Percentiles rank a stretch among this genome's conserved stretches.
Evolutionary conservation across 2,797 vertebrate genomes (phyloP).

Genomic region (Psittacula echo): DNA sequence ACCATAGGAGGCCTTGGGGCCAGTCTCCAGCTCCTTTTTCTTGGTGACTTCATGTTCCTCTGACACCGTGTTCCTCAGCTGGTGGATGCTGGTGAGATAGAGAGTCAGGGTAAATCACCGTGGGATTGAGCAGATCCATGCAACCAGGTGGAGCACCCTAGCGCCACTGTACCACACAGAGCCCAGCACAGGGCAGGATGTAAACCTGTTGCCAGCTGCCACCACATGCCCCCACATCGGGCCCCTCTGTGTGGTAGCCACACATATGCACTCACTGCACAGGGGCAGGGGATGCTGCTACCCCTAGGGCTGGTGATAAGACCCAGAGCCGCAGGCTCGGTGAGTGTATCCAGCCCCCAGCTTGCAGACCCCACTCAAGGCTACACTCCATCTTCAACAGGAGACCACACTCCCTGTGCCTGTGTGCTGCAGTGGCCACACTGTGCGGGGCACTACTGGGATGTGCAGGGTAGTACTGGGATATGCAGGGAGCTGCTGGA

Average conservation of each 20-base stretch:
- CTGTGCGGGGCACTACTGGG: neutral
- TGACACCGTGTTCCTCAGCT: slow-evolving; percentile 88
- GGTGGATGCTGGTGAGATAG: slow-evolving; percentile 75
- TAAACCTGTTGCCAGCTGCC: neutral
- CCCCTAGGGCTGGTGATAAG: fast-evolving
- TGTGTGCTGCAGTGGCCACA: fast-evolving
- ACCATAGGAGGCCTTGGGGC: slow-evolving; percentile 93
- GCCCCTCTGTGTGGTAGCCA: no score
- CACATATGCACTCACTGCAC: neutral
- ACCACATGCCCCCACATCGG: fast-evolving
- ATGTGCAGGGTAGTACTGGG: neutral
- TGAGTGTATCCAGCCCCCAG: no score
- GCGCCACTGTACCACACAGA: neutral
- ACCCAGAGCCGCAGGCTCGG: fast-evolving
- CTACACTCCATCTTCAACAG: no score
- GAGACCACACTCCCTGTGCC: fast-evolving
- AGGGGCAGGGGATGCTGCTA: no score
- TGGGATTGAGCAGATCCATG: fast-evolving
- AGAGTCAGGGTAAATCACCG: neutral
- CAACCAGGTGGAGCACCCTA: neutral
- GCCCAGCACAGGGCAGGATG: neutral
- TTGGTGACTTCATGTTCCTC: slow-evolving; percentile 89
- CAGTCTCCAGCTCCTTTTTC: slow-evolving; percentile 85
- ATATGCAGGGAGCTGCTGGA: neutral
- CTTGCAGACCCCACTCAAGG: neutral